Base-by-base conservation (phyloP, 2,113 vertebrate species). In the Elachura formosa region DNA sequence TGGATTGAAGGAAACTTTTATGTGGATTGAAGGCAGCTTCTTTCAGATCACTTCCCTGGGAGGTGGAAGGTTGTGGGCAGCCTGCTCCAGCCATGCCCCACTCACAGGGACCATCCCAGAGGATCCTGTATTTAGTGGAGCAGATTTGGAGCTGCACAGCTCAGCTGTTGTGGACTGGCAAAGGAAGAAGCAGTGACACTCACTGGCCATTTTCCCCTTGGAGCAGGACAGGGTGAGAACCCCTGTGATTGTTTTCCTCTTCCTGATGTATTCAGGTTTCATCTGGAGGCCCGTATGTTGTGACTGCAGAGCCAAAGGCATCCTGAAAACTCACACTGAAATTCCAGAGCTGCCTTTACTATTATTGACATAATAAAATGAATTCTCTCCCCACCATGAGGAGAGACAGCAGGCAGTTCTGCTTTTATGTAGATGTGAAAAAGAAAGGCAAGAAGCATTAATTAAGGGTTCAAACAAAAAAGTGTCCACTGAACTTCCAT, bases 1-100 rank as follows among this genome's bases (percentile, higher is more conserved):
- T 67, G 75, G 67, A 68, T 74, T 64, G 78, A 79, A 79, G 77
- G 73, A 67, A 94, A 81, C n/a, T n/a, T n/a, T n/a, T n/a, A n/a
- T 3, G 36, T 1, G 1, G n/a, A n/a, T n/a, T n/a, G n/a, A n/a
- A n/a, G n/a, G 68, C 1, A 0, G 69, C 51, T 94, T 46, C 84
- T 87, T 87, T 63, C 69, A 52, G 7, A 3, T 22, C 36, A 21
- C 45, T 51, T 87, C 62, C 80, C 38, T 14, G 2, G 61, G 45
- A 76, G 64, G 40, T 23, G 38, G 28, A 79, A 29, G 56, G 46
- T 3, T 43, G 61, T 5, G 24, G 43, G 67, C 90, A 87, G 64
- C n/a, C 4, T 22, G 54, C 49, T 56, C 68, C 9, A 5, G 64
- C 54, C 7, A 0, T 61, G 80, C 33, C 38, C n/a, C 17, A 5